phyloP scores from a whole-genome alignment of 2,113 vertebrate genomes.

The Mormoops blainvillei region DNA sequence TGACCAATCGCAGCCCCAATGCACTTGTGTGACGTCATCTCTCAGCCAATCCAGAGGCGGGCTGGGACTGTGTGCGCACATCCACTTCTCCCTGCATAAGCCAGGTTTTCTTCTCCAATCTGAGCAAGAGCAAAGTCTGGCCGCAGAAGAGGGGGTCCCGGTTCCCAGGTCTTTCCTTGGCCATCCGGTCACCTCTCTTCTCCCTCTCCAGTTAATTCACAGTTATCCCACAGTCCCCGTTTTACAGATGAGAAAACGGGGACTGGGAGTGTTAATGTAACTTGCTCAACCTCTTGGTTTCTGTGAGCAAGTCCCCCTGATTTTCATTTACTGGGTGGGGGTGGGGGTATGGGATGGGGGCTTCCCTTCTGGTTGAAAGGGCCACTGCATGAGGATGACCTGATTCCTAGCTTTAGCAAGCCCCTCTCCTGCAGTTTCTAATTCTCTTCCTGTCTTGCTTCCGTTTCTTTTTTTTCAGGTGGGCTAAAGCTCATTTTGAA shows the following conservation, averaged over 20 bases:
- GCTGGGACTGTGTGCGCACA: not conserved
- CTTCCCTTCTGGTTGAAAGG: not conserved
- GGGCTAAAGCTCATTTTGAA: not conserved
- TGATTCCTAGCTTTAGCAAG: not conserved
- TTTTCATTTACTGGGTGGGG: not conserved
- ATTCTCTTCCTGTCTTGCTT: not conserved
- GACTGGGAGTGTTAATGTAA: not conserved
- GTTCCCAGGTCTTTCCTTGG: not conserved
- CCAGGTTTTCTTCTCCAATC: not conserved
- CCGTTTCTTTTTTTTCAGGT: not conserved
- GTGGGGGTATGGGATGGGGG: not conserved
- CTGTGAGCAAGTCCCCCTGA: not conserved
- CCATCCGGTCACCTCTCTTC: not conserved
- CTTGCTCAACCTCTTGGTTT: not conserved
- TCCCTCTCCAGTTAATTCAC: not conserved
- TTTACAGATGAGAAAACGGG: not conserved
- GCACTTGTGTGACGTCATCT: slow-evolving; percentile 55
- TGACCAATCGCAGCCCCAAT: slow-evolving; percentile 45
- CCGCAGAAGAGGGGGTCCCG: not conserved
- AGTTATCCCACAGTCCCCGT: not conserved
- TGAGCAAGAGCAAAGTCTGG: not conserved
- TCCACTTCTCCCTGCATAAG: not conserved
- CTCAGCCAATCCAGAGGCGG: slow-evolving; percentile 46
- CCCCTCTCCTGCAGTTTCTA: not conserved
- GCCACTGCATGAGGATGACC: not conserved